Conservation (phyloP, 2,797 vertebrate species). For the Rhynchonycteris naso region DNA sequence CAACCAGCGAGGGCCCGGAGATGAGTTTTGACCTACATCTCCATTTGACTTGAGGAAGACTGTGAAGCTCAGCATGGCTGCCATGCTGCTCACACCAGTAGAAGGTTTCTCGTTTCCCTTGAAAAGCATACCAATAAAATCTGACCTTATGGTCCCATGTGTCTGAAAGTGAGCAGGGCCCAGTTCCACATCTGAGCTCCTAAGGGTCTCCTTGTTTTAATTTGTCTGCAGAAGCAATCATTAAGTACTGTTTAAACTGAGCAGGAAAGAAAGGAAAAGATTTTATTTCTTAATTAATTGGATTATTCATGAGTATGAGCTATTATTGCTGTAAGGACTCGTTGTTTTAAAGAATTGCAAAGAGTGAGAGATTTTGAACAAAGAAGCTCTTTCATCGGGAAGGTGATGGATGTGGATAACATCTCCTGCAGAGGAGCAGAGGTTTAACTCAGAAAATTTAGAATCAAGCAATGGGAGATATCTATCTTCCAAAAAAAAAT, state of each 20-base stretch:
- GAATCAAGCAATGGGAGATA: not conserved
- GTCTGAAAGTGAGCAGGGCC: not conserved
- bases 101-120: not conserved
- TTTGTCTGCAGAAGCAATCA: not conserved
- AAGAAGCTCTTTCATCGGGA: not conserved
- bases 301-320: slow-evolving; percentile 11
- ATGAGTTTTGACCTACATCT: not conserved
- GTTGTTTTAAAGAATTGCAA: not conserved
- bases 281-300: slow-evolving; percentile 12
- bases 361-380: not conserved
- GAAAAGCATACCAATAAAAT: not conserved
- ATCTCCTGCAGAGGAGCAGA: not conserved
- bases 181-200: not conserved
- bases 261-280: not conserved
- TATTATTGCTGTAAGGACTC: slow-evolving; percentile 33
- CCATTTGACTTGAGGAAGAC: not conserved
- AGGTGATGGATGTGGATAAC: not conserved
- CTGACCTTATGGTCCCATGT: no score
- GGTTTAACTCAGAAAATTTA: not conserved
- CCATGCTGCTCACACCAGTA: not conserved
- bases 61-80: not conserved
- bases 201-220: not conserved
- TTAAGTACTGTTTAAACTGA: not conserved
- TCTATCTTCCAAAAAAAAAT: not conserved
- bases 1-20: no score